These are phyloP conservation scores for Exocentrus adspersus DNA, from an alignment of 2,888 invertebrate genomes.

Conservation along the genomic window DNA sequence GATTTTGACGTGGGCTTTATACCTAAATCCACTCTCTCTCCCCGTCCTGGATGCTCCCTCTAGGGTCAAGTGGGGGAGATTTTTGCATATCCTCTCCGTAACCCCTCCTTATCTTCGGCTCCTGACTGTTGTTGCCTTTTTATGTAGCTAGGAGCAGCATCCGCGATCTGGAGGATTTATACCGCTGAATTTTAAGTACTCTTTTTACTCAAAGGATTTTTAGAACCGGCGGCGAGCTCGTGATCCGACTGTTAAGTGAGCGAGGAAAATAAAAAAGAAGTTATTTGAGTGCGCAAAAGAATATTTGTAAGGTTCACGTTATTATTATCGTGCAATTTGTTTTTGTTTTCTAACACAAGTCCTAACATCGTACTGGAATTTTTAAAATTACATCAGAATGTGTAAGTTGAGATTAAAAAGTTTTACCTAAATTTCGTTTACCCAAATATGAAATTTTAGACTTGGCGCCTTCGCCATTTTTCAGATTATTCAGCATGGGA, in stretches of 20 bases:
- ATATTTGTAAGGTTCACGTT: no score
- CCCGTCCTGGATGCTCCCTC: no score
- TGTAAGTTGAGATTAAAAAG: no score
- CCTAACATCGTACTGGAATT: no score
- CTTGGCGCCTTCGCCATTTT: no score
- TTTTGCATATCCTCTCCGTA: neutral
- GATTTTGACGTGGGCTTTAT: slow-evolving; percentile 40
- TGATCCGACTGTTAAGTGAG: neutral
- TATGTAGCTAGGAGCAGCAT: neutral
- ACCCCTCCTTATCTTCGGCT: neutral
- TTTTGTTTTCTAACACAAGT: no score
- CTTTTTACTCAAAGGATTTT: neutral
- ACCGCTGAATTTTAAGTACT: neutral
- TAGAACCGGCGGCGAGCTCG: neutral
- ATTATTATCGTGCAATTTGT: no score
- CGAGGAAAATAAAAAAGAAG: neutral
- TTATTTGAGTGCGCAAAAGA: no score
- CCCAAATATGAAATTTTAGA: no score
- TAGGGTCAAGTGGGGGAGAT: slow-evolving; percentile 16
- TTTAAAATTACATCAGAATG: no score
- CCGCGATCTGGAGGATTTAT: neutral
- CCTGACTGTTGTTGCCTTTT: neutral
- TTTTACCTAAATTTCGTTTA: no score
- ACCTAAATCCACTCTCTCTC: slow-evolving; percentile 25
- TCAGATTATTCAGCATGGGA: no score